Evolutionary conservation across 2,113 vertebrate species (phyloP), one percentile per base, ranked within the genome.

Genomic region (Gorsachius goisagi): DNA sequence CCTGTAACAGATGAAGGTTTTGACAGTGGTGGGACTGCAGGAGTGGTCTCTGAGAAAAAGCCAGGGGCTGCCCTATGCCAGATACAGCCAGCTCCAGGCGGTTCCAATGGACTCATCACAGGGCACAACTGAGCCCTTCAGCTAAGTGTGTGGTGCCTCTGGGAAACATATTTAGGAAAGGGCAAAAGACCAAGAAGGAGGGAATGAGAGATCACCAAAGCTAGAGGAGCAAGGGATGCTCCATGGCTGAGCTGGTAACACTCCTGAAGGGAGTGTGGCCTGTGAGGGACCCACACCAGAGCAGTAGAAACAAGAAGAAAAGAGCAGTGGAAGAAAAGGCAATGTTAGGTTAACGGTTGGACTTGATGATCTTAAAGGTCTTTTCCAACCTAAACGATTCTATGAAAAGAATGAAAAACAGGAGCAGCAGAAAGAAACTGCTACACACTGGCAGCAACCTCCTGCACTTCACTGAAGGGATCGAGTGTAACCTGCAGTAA

Each of bases 191-290:
- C 27, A 44, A 33, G 22, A 44, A 15, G 8, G 24, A 10, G 9
- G 13, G 6, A 74, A 66, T 32, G 22, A 52, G 11, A 12, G 17
- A 37, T 28, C 15, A 39, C 5, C 3, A 14, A 20, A 11, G 6
- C 8, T 6, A 32, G 30, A 44, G 26, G 6, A 24, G 39, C 2
- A 60, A 47, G 9, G 49, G 5, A 0, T 68, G 3, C 2, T 66
- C 35, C 21, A 12, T 6, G 22, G 12, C 6, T 24, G 28, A 73
- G 23, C 6, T 55, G 15, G 7, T n/a, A 12, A 24, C 26, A 10
- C 1, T 3, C 2, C 6, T 53, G 18, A 22, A 53, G 26, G 6
- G 24, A 69, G 12, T 2, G n/a, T n/a, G 27, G 8, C 8, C 21
- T 24, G 7, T 30, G 12, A 6, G 73, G 9, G 24, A 55, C 35